Percentiles rank a stretch among this genome's conserved stretches.
phyloP scores from a whole-genome alignment of 2,888 invertebrate genomes.

The Phortica magna region DNA sequence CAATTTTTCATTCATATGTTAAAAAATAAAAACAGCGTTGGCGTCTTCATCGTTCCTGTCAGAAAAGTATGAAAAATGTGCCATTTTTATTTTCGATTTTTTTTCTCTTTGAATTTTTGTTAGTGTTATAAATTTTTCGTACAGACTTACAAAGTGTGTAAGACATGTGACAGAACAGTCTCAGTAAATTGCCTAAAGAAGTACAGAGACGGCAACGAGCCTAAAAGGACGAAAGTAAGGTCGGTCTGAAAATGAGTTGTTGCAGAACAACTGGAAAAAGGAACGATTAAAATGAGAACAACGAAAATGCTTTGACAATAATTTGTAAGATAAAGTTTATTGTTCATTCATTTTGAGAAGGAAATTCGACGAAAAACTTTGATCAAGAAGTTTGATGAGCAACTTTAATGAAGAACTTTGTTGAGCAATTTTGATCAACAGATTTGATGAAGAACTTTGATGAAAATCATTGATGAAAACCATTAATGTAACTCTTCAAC shows the following conservation, averaged over 20 bases:
- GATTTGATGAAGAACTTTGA: neutral
- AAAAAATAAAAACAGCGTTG: too few relatives aligned
- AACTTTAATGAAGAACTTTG: too few relatives aligned
- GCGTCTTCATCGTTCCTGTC: too few relatives aligned
- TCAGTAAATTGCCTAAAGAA: neutral
- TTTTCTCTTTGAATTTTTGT: neutral
- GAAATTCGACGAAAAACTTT: neutral
- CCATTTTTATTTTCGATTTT: neutral
- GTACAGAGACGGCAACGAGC: neutral
- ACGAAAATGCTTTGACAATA: too few relatives aligned
- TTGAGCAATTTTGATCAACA: neutral
- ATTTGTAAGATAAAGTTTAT: too few relatives aligned
- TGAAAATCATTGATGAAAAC: neutral
- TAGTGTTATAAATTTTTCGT: neutral
- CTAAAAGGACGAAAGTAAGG: too few relatives aligned
- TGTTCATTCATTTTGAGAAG: neutral
- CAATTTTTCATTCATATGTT: too few relatives aligned
- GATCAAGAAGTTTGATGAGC: neutral
- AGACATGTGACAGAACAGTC: neutral
- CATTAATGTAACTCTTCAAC: too few relatives aligned
- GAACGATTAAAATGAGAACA: too few relatives aligned
- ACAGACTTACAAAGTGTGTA: neutral
- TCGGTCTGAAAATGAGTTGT: too few relatives aligned
- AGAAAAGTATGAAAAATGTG: neutral
- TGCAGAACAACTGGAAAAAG: too few relatives aligned